A percentile compares a stretch with the other conserved stretches of the same genome.
Evolutionary conservation across 2,797 vertebrate genomes (phyloP).

Genomic region (Paedocypris micromegethes): DNA sequence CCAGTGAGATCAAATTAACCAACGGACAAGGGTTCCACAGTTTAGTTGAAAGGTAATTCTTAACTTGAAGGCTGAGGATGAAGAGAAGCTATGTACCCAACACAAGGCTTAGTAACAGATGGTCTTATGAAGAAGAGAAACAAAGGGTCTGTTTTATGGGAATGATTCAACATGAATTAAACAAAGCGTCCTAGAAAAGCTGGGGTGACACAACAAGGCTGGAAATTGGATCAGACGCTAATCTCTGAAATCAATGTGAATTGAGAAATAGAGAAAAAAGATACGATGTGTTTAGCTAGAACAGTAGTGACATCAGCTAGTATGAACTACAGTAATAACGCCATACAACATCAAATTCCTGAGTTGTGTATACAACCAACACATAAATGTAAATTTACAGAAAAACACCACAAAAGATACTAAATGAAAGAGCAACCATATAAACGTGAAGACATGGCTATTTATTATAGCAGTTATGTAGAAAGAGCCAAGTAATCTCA

Average conservation of each 20-base stretch:
- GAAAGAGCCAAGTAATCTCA: too few species aligned
- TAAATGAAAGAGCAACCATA: too few species aligned
- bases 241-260: slow-evolving; percentile 48
- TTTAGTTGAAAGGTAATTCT: too few species aligned
- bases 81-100: too few species aligned
- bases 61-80: too few species aligned
- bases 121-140: slow-evolving; percentile 32
- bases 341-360: too few species aligned
- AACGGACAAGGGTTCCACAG: too few species aligned
- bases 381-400: too few species aligned
- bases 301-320: not conserved
- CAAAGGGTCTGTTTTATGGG: slow-evolving; percentile 31
- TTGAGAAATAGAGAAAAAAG: not conserved
- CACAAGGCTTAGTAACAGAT: slow-evolving; percentile 34
- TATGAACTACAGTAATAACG: not conserved
- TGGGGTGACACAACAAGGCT: slow-evolving; percentile 42
- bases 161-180: slow-evolving; percentile 31
- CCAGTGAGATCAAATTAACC: not conserved
- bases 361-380: too few species aligned
- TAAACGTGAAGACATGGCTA: too few species aligned
- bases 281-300: not conserved
- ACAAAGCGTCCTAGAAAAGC: slow-evolving; percentile 32
- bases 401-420: too few species aligned
- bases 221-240: slow-evolving; percentile 29
- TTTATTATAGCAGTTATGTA: too few species aligned